Percentiles rank a stretch among this genome's conserved stretches.
Conservation (phyloP, 2,888 invertebrate species). For the Polydrusus pterygomalis region DNA sequence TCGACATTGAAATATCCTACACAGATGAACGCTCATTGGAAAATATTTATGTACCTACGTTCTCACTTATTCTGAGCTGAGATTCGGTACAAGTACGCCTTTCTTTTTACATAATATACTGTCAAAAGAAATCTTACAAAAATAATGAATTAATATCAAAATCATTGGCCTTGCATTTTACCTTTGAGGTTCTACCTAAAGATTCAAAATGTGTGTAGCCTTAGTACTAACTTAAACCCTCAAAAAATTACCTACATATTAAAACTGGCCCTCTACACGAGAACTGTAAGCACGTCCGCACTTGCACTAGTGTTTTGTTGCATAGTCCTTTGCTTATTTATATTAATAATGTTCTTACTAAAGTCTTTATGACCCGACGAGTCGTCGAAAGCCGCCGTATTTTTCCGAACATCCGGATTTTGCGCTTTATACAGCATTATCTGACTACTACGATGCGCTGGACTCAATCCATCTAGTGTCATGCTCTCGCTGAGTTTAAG, state of each 20-base stretch:
- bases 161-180: background rate
- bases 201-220: slow-evolving; percentile 20
- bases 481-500: slow-evolving; percentile 66
- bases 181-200: background rate
- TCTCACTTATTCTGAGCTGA: too few species aligned
- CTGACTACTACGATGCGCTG: slow-evolving; percentile 76
- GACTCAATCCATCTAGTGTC: slow-evolving; percentile 68
- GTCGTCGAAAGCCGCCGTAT: slow-evolving; percentile 81
- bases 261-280: slow-evolving; percentile 72
- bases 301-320: slow-evolving; percentile 68
- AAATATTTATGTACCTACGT: too few species aligned
- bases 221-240: slow-evolving; percentile 23
- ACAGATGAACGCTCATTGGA: too few species aligned
- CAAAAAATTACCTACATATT: slow-evolving; percentile 47
- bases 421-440: slow-evolving; percentile 88
- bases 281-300: slow-evolving; percentile 75
- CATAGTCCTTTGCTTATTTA: slow-evolving; percentile 72
- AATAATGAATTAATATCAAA: too few species aligned
- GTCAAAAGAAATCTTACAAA: too few species aligned
- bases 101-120: too few species aligned
- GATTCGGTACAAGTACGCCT: too few species aligned
- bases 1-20: too few species aligned
- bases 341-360: slow-evolving; percentile 82
- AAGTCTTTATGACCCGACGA: slow-evolving; percentile 81
- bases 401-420: slow-evolving; percentile 89